phyloP scores from a whole-genome alignment of 2,113 vertebrate genomes.

The Eira barbara region DNA sequence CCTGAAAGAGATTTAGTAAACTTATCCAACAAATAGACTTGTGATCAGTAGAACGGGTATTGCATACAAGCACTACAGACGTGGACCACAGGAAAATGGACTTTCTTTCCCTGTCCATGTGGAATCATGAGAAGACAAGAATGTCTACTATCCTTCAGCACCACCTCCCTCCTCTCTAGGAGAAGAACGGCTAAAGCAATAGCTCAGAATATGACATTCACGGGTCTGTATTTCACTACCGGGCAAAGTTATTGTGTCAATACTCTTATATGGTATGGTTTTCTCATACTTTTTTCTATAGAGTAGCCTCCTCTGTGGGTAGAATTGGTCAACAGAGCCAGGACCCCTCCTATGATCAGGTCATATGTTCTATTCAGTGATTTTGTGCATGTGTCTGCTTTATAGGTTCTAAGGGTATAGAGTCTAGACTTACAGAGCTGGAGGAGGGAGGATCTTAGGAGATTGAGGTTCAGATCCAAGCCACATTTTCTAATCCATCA shows the following conservation, averaged over 20 bases:
- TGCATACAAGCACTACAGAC: background rate
- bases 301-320: background rate
- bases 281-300: background rate
- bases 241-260: background rate
- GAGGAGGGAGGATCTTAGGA: background rate
- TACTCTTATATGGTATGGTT: too few species aligned
- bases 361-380: background rate
- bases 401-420: accelerated
- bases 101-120: accelerated
- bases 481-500: background rate
- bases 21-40: background rate
- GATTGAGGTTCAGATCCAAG: background rate
- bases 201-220: background rate
- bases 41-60: background rate
- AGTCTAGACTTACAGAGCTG: background rate
- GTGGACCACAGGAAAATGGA: background rate
- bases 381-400: background rate
- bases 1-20: background rate
- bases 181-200: background rate
- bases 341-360: background rate
- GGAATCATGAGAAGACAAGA: background rate
- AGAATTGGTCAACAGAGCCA: background rate
- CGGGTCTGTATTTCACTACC: background rate
- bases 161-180: background rate
- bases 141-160: background rate